Evolutionary conservation across 2,113 vertebrate genomes (phyloP), one percentile per base, ranked within the genome.

Genomic region (Oryzias celebensis): DNA sequence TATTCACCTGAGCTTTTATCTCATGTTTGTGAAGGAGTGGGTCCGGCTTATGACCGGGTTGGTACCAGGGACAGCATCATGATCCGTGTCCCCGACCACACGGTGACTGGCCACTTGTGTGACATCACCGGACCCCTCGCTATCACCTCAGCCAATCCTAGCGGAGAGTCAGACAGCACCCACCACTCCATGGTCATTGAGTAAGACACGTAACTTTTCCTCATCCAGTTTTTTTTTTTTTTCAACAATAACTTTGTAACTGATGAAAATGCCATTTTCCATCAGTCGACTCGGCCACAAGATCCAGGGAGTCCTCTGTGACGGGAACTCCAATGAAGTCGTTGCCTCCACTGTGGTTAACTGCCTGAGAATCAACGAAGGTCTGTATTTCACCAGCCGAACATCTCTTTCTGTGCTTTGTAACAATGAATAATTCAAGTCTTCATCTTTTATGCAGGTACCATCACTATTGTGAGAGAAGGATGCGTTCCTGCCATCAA

Each of bases 51-150:
- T 74, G 93, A 92, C 64, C 86, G 85, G n/a, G 94, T 96, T 58
- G 94, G 95, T 14, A 96, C 95, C 28, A 91, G 58, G 14, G 94
- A 96, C 65, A 96, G 93, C 69, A 96, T 96, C 85, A 96, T 96
- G 95, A 95, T 96, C 86, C 84, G 95, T 13, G 94, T 96, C 4
- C 94, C 94, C 0, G 94, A 96, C 84, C 93, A 94, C 77, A 94
- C 94, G 0, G 93, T 94, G 48, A 93, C 92, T 2, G 73, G 87
- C 24, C 94, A 95, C 66, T 87, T 96, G 24, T 94, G 94, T 26
- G 82, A 94, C 77, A 90, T 95, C 79, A 96, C 94, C 0, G 95
- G 95, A 0, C 94, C 94, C 2, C 73, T 95, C 52, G 95, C 94
- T 3, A 92, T 96, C 58, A 96, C 94, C 0, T 96, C 95, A 3